These are phyloP conservation scores for Cantharis flavilabris DNA, from an alignment of 2,888 invertebrate genomes.

Conservation along the genomic window DNA sequence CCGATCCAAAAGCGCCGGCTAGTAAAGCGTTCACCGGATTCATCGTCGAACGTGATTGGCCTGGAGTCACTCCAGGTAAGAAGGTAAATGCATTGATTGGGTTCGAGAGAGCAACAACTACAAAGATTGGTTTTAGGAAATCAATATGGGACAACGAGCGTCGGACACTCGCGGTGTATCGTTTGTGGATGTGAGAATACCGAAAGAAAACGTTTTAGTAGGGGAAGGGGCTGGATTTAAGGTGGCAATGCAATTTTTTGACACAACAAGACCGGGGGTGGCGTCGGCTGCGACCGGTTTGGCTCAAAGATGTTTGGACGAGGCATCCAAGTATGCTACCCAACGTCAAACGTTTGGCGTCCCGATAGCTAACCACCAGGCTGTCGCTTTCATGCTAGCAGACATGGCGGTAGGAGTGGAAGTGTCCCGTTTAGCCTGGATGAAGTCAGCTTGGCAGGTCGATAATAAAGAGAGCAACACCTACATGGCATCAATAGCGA, in stretches of 20 bases:
- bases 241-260: slow-evolving; percentile 96
- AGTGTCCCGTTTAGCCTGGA: slow-evolving; percentile 83
- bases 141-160: slow-evolving; percentile 96
- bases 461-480: slow-evolving; percentile 84
- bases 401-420: slow-evolving; percentile 95
- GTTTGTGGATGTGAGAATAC: slow-evolving; percentile 95
- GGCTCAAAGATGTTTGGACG: slow-evolving; percentile 88
- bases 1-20: slow-evolving; percentile 89
- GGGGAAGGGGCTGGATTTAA: slow-evolving; percentile 94
- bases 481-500: slow-evolving; percentile 90
- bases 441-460: slow-evolving; percentile 86
- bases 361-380: slow-evolving; percentile 81
- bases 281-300: slow-evolving; percentile 91
- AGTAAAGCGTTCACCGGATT: slow-evolving; percentile 96
- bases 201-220: slow-evolving; percentile 89
- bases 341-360: slow-evolving; percentile 95
- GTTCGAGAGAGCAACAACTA: neutral
- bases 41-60: slow-evolving; percentile 88
- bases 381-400: slow-evolving; percentile 91
- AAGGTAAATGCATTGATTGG: slow-evolving; percentile 64
- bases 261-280: slow-evolving; percentile 90
- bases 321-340: slow-evolving; percentile 88
- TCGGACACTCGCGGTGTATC: slow-evolving; percentile 95
- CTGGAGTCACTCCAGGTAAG: slow-evolving; percentile 86
- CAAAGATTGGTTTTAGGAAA: slow-evolving; percentile 64